Evolutionary conservation across 2,797 vertebrate species (phyloP).

Genomic region (Poeciliopsis infans): DNA sequence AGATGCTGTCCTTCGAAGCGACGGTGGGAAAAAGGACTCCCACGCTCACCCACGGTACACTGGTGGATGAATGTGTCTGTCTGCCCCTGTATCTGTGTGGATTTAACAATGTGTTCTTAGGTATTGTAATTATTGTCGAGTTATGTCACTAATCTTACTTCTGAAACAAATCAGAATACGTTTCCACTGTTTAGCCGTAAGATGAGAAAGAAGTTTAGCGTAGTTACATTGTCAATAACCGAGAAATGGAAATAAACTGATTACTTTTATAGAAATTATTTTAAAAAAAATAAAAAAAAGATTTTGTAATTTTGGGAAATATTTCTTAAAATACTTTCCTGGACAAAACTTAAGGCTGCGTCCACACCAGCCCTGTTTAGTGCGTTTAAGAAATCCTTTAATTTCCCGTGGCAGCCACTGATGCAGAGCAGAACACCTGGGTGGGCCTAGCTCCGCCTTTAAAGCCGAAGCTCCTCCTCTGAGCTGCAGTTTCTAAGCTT

Average conservation of each 20-base stretch:
- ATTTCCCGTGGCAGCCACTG: too few species aligned
- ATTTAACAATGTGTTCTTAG: not conserved
- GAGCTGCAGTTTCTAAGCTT: too few species aligned
- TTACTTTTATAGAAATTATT: not conserved
- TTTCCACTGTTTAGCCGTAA: not conserved
- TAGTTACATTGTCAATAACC: not conserved
- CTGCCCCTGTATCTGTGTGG: not conserved
- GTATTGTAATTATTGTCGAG: conserved; percentile 1
- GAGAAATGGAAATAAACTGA: not conserved
- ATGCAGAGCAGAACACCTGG: too few species aligned
- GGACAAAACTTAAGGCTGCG: too few species aligned
- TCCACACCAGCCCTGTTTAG: too few species aligned
- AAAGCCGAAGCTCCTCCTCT: too few species aligned
- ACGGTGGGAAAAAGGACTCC: conserved; percentile 47
- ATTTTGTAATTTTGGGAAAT: not conserved
- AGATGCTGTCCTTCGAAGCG: conserved; percentile 33
- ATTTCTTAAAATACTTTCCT: not conserved
- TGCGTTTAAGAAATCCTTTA: too few species aligned
- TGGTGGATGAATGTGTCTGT: not conserved
- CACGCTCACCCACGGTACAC: not conserved
- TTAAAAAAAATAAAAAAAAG: not conserved
- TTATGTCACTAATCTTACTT: not conserved
- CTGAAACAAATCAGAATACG: not conserved
- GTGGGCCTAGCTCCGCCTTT: too few species aligned
- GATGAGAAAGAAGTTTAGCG: not conserved